These are phyloP conservation scores for Danio albolineatus DNA, from an alignment of 2,797 vertebrate species.

Conservation along the genomic window DNA sequence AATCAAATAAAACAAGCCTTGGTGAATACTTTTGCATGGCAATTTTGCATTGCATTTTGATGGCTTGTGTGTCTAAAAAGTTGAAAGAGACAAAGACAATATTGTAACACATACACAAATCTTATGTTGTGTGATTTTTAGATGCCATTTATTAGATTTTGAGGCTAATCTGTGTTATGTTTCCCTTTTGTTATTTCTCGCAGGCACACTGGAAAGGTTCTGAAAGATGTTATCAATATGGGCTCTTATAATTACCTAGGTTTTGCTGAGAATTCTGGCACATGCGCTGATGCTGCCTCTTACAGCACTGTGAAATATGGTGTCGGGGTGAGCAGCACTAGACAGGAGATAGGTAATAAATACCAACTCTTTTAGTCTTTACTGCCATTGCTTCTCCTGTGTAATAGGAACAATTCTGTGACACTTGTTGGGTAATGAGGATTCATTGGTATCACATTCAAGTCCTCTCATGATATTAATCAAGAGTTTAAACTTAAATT, in stretches of 20 bases:
- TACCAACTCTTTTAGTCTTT: background rate
- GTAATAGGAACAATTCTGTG: background rate
- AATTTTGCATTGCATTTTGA: too few species aligned
- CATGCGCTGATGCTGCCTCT: conserved; percentile 84
- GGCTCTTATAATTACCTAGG: conserved; percentile 98
- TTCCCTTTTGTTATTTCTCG: conserved; percentile 42
- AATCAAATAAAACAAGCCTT: too few species aligned
- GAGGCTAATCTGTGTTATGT: background rate
- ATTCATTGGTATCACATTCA: background rate
- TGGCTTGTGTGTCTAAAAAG: too few species aligned
- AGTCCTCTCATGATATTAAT: background rate
- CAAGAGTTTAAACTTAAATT: background rate
- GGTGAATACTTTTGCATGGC: too few species aligned
- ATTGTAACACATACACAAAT: too few species aligned
- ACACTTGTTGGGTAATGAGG: background rate
- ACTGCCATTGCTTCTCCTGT: background rate
- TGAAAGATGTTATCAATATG: conserved; percentile 95
- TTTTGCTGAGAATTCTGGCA: conserved; percentile 89
- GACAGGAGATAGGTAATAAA: conserved; percentile 91
- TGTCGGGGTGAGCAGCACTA: conserved; percentile 89
- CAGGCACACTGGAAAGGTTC: conserved; percentile 90
- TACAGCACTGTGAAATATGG: conserved; percentile 84
- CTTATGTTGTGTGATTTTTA: too few species aligned
- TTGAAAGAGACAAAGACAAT: too few species aligned
- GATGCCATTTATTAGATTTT: background rate